Evolutionary conservation across 2,888 invertebrate species (phyloP), one percentile per base, ranked within the genome.

Genomic region (Diloba caeruleocephala): DNA sequence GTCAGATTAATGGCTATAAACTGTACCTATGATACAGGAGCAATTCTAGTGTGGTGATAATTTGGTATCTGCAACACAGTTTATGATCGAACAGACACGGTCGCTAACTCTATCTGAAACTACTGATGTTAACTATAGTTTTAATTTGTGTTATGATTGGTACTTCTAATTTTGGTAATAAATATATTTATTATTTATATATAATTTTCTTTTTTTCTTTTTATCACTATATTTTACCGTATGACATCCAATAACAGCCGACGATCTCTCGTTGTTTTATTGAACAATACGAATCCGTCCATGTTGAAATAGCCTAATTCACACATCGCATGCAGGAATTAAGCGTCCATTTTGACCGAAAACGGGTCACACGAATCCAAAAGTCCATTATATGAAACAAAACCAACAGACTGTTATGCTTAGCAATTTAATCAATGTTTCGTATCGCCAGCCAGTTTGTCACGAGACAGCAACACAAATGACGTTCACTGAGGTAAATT

Each of bases 311-410:
- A 50, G 12, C 26, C 34, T 23, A 31, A 65, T 60, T 28, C 25
- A 5, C 26, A 32, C 28, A 37, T 25, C 45, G 31, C 38, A 44
- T 28, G 48, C 23, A 21, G 21, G 37, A 45, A 58, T 56, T 63
- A 28, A 41, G 6, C 23, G 10, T 29, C 33, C 29, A 59, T 65
- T 51, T 65, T 51, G 44, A 37, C 21, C 21, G 21, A 12, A 44
- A 41, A 15, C 41, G 23, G 60, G 33, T 38, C 59, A 31, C 17
- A 6, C 29, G 6, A 31, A 38, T 43, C 14, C 13, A 39, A 36
- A 39, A 39, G 19, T 33, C 61, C 12, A 62, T 66, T 66, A 26
- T 25, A 14, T 28, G 21, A 61, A 53, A 60, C 60, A 60, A 65
- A 50, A 51, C 60, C 42, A 29, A 21, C 41, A 9, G 25, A 14